Base-by-base conservation (phyloP, 2,113 vertebrate genomes). In the Oncorhynchus gorbuscha region DNA sequence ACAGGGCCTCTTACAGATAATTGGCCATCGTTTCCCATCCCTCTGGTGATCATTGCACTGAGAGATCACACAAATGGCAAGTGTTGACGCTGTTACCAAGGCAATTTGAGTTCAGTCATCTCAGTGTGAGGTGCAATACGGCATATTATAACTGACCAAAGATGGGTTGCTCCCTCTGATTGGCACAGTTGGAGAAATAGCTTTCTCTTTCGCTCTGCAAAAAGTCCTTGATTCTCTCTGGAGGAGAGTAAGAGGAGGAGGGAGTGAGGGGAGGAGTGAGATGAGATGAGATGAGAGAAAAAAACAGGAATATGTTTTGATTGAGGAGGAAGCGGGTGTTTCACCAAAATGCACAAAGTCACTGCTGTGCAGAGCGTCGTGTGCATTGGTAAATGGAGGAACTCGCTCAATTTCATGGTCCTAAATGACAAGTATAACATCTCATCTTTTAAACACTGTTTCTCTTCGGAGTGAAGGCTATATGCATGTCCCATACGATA, bases 381-480 rank as follows among this genome's bases (percentile, higher is more conserved):
- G 72, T 61, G 28, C 48, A 61, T 26, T 61, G 22, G 30, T 22
- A 66, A 66, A 74, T 74, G 72, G 61, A 45, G 72, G 61, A 65
- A 74, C n/a, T 61, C 72, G 24, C 72, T 66, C 65, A 67, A 67
- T 67, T 67, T 67, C 28, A 67, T 67, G 65, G 65, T 67, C 28
- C 14, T 32, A 67, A 67, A 67, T 67, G 65, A 67, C 65, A 65
- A 24, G 14, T 14, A 13, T 14, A 67, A 67, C 65, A 32, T 67
- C 65, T 67, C 28, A 67, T 67, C 24, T 20, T 5, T 16, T 55
- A 67, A 67, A 32, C 65, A 67, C 65, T 16, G 26, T 20, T 28
- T 14, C 64, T 28, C 26, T 24, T 58, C 55, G 20, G 55, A 58
- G 1, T 58, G 55, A 58, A 58, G 55, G 14, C 55, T 58, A 14